Conservation (phyloP, 2,888 invertebrate species). For the Tetragnatha montana region DNA sequence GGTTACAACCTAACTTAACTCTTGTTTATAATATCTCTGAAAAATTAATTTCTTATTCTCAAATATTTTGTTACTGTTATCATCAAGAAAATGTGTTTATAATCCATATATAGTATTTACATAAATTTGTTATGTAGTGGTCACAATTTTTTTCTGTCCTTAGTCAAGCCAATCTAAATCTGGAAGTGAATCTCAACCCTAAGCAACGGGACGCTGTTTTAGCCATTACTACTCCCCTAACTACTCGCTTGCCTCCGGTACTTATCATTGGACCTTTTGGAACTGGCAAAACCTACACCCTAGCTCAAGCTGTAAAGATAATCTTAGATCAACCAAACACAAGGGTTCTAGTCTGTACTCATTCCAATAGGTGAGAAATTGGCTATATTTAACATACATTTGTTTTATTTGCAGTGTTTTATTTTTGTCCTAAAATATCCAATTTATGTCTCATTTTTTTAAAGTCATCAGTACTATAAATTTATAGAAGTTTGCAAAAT, state of each 20-base stretch:
- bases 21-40: too few relatives aligned
- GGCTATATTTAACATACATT: not conserved
- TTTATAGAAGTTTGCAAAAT: too few relatives aligned
- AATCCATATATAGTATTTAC: too few relatives aligned
- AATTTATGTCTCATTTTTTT: not conserved
- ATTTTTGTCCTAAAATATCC: not conserved
- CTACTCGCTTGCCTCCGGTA: slow-evolving; percentile 82
- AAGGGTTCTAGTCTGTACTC: slow-evolving; percentile 87
- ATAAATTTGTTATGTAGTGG: too few relatives aligned
- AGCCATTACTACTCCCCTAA: slow-evolving; percentile 83
- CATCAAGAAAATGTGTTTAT: too few relatives aligned
- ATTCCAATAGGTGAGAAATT: slow-evolving; percentile 83
- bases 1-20: too few relatives aligned
- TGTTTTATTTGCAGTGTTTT: slow-evolving; percentile 65
- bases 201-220: slow-evolving; percentile 87
- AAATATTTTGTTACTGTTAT: too few relatives aligned
- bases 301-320: slow-evolving; percentile 84
- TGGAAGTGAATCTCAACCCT: slow-evolving; percentile 80
- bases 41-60: too few relatives aligned
- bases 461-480: too few relatives aligned
- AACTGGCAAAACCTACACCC: slow-evolving; percentile 90
- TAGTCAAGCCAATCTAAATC: slow-evolving; percentile 9
- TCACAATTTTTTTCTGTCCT: slow-evolving; percentile 10
- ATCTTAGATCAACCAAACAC: slow-evolving; percentile 81
- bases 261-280: slow-evolving; percentile 87